Base-by-base conservation (phyloP, 2,113 vertebrate genomes). In the Hydrochoerus hydrochaeris region DNA sequence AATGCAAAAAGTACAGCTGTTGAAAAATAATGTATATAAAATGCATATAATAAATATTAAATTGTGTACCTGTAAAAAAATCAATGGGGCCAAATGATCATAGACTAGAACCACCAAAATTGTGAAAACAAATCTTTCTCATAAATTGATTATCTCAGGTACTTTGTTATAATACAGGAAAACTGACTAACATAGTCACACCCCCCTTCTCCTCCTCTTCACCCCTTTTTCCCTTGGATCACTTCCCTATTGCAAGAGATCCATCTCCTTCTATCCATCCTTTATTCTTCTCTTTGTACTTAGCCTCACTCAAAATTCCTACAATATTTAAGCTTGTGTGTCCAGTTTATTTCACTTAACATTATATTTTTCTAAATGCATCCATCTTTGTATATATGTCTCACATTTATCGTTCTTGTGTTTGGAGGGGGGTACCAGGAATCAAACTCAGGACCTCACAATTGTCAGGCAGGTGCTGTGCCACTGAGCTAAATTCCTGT, bases 11-110 rank as follows among this genome's bases (percentile, higher is more conserved):
- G 44, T 99, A 99, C 99, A 99, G 98, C 98, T 99, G 99, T 99
- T 99, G 98, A 99, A 99, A 99, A 99, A 99, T 99, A 99, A 99
- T 99, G 99, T 99, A 99, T 99, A 99, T 99, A 99, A 99, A 99
- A 99, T 99, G 99, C 99, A 99, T 99, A 99, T 99, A 99, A 99
- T 99, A 99, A 99, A 99, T 99, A 99, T 99, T 99, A 99, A 99
- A 99, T 99, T 99, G 99, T 99, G 99, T 99, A 99, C 98, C 99
- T 99, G 99, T 99, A 99, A 57, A 57, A 57, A 57, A 78, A 49
- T 26, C 44, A 78, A 7, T 78, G 75, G 71, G 28, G 5, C 26
- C 24, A 78, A 16, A 49, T 28, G 22, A 75, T 75, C 38, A 75
- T 44, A 28, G 71, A 75, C 38, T 44, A 30, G 12, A 46, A 77